phyloP scores from a whole-genome alignment of 2,113 vertebrate genomes.

The Tragelaphus buxtoni region DNA sequence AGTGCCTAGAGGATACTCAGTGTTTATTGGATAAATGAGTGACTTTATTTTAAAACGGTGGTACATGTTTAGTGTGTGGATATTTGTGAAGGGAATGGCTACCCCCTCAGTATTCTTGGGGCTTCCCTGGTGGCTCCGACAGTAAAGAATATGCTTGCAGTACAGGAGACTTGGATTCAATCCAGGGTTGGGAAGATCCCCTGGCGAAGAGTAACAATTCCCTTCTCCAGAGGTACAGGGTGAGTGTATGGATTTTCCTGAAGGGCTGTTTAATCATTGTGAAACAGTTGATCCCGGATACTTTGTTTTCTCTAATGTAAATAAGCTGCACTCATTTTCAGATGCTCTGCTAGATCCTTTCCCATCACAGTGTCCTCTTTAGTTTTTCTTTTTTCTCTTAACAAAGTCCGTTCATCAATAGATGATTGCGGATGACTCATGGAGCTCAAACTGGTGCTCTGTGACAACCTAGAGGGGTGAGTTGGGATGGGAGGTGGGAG shows the following conservation, averaged over 20 bases:
- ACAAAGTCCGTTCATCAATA: background rate
- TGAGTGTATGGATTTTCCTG: background rate
- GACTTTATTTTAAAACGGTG: background rate
- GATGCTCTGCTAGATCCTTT: background rate
- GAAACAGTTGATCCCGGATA: background rate
- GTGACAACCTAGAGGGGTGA: background rate
- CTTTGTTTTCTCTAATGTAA: slow-evolving; percentile 20
- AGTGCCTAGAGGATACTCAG: background rate
- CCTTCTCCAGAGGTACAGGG: background rate
- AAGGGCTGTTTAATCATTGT: background rate
- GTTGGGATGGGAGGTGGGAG: background rate
- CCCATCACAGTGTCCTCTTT: background rate
- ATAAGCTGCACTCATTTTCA: background rate
- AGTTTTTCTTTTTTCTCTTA: background rate
- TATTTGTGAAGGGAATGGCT: background rate
- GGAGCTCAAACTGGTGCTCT: background rate
- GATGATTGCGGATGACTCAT: background rate
- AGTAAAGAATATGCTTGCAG: background rate
- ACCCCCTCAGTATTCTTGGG: background rate
- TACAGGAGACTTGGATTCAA: background rate
- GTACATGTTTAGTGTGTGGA: background rate
- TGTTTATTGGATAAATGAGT: background rate
- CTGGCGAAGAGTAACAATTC: background rate
- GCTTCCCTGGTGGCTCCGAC: background rate
- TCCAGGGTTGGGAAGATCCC: background rate